A percentile compares a stretch with the other conserved stretches of the same genome.
Evolutionary conservation across 2,113 vertebrate genomes (phyloP).

Genomic region (Martes martes): DNA sequence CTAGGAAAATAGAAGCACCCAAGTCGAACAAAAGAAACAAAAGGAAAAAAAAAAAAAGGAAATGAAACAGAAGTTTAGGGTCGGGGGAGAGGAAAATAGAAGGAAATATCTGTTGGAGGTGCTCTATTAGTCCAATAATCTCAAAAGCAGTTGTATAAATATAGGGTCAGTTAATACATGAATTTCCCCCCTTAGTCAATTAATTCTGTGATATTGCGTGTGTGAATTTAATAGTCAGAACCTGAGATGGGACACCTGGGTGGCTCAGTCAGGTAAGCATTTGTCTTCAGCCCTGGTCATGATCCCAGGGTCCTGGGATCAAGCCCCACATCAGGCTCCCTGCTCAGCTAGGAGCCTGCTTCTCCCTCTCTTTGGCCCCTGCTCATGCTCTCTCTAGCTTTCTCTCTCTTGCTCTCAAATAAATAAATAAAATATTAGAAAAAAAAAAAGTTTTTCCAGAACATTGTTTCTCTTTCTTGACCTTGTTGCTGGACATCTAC

Average conservation of each 20-base stretch:
- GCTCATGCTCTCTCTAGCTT: too few relatives aligned
- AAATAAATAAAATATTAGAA: too few relatives aligned
- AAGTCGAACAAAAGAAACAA: background rate
- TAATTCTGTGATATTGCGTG: too few relatives aligned
- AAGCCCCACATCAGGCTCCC: too few relatives aligned
- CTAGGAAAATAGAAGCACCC: background rate
- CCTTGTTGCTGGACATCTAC: background rate
- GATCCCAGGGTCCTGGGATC: too few relatives aligned
- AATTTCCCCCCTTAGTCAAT: background rate
- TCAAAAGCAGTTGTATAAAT: slow-evolving; percentile 49
- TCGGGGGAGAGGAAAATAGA: background rate
- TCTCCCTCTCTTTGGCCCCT: too few relatives aligned
- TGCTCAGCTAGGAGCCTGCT: too few relatives aligned
- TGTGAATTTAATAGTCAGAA: slow-evolving; percentile 10
- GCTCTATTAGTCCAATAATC: slow-evolving; percentile 16
- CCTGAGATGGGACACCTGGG: background rate
- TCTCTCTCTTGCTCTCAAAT: too few relatives aligned
- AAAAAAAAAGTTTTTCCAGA: background rate
- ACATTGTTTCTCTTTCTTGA: background rate
- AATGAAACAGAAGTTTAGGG: background rate
- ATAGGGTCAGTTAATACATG: background rate
- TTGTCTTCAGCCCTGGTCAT: too few relatives aligned
- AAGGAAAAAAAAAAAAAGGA: background rate
- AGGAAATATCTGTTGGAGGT: slow-evolving; percentile 33
- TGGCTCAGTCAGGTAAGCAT: too few relatives aligned